Evolutionary conservation across 2,113 vertebrate species (phyloP), one percentile per base, ranked within the genome.

Genomic region (Crotalus tigris): DNA sequence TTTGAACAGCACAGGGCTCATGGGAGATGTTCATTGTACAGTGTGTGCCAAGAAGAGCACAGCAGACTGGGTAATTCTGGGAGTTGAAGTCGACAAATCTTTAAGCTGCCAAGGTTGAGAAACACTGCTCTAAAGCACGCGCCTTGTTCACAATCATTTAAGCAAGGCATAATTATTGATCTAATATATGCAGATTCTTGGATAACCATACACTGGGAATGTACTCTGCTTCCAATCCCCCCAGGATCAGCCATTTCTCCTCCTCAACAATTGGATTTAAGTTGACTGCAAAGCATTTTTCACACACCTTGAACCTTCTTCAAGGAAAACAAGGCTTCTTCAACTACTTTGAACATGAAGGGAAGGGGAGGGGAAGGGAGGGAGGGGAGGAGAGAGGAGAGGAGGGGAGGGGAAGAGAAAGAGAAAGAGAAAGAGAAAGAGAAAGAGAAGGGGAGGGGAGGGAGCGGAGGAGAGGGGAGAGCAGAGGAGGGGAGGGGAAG

Each of bases 401-500:
- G 49, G 6, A 7, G 5, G 49, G 6, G 49, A 49, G 4, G 46
- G 46, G 46, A 49, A 49, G 5, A 6, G 46, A 49, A 49, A 5
- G 46, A 53, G 46, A 49, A 6, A 5, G 46, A 46, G 46, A 46
- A n/a, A n/a, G n/a, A n/a, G n/a, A n/a, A n/a, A n/a, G n/a, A n/a
- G n/a, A n/a, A n/a, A 69, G 64, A 12, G 53, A 13, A 54, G 53
- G 29, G 61, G 6, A 75, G n/a, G 69, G 53, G 4, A 54, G 53
- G 53, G 4, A 54, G 53, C n/a, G 5, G 6, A 7, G 1, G 49
- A 1, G 49, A 49, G 5, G 1, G 49, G 49, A 39, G 49, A 49
- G 49, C 1, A 7, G 5, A 7, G 6, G 49, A 4, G 1, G 46
- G 1, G 49, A 5, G 49, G 1, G 49, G 7, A 7, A 49, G 49